Evolutionary conservation across 1,140 invertebrate genomes (phyloP).

Genomic region (Neelides sp.): DNA sequence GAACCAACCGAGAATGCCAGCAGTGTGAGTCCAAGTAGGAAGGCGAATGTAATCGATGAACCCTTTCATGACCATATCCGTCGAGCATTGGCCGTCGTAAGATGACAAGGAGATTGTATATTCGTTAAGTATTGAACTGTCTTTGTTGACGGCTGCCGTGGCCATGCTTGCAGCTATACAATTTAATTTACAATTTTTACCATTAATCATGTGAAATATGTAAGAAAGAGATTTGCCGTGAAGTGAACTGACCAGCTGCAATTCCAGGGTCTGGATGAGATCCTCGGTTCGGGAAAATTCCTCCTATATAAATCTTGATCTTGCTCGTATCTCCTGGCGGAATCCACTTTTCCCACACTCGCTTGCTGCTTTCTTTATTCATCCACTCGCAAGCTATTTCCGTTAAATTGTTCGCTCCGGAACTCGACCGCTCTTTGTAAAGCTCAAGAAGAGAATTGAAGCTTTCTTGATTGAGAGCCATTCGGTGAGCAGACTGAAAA

Average conservation of each 20-base stretch:
- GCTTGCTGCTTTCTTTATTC: conserved; percentile 39
- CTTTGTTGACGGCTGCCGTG: conserved; percentile 49
- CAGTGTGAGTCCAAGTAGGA: conserved; percentile 42
- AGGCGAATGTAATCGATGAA: conserved; percentile 60
- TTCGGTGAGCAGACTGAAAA: conserved; percentile 42
- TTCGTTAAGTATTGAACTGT: conserved; percentile 46
- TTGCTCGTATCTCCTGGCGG: conserved; percentile 41
- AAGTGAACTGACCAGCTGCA: conserved; percentile 37
- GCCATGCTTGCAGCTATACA: conserved; percentile 51
- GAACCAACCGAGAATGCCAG: conserved; percentile 53
- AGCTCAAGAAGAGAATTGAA: conserved; percentile 44
- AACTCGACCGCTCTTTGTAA: conserved; percentile 33
- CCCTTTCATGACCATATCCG: conserved; percentile 61
- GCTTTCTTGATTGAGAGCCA: conserved; percentile 43
- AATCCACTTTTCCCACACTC: conserved; percentile 44
- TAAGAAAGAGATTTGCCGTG: neutral
- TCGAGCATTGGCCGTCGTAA: conserved; percentile 55
- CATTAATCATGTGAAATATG: neutral
- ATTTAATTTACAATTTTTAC: conserved; percentile 4
- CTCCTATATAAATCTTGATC: conserved; percentile 49
- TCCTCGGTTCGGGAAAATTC: conserved; percentile 59
- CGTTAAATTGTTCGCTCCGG: conserved; percentile 1
- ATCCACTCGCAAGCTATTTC: conserved; percentile 55
- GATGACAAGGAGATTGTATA: conserved; percentile 48
- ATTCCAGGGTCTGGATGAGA: conserved; percentile 49